Evolutionary conservation across 2,797 vertebrate species (phyloP), one percentile per base, ranked within the genome.

Genomic region (Liasis olivaceus): DNA sequence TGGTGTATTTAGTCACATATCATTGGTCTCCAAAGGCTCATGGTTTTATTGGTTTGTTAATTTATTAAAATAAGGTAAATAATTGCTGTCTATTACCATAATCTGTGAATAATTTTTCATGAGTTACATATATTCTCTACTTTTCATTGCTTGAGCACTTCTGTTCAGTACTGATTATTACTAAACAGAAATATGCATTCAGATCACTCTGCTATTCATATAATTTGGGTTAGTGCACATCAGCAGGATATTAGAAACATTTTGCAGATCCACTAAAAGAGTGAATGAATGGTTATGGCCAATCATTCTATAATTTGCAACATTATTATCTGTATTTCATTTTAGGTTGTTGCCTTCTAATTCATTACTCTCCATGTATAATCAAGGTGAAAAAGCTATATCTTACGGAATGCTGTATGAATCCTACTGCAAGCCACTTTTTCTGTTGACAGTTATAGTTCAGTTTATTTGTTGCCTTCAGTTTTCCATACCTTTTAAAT

Each of bases 361-460:
- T 42, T 92, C 20, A 81, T 51, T 54, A 62, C 22, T 84, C 9
- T 47, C 36, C 4, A 36, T 62, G 60, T 51, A 26, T 64, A 92
- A 81, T 89, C 28, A 63, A 63, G 17, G 17, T 63, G 47, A 92
- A 88, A 92, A 62, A 63, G n/a, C 13, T 59, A 92, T 84, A 7
- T 12, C 62, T 26, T 56, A 36, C 64, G 47, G 59, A 88, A 42
- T 60, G 20, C 28, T 54, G 28, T 84, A 64, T 77, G 63, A 92
- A 81, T 24, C n/a, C 14, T 88, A 20, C 20, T 84, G 22, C 22
- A 81, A 51, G 22, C 22, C 63, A 91, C 31, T 54, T 85, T 87
- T 84, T 60, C n/a, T 88, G 91, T 81, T 91, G 58, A 88, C 51
- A 91, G 47, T 77, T 88, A 87, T 51, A n/a, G 5, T 88, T 77